Evolutionary conservation across 1,140 invertebrate species (phyloP).

Genomic region (Brachionus plicatilis): DNA sequence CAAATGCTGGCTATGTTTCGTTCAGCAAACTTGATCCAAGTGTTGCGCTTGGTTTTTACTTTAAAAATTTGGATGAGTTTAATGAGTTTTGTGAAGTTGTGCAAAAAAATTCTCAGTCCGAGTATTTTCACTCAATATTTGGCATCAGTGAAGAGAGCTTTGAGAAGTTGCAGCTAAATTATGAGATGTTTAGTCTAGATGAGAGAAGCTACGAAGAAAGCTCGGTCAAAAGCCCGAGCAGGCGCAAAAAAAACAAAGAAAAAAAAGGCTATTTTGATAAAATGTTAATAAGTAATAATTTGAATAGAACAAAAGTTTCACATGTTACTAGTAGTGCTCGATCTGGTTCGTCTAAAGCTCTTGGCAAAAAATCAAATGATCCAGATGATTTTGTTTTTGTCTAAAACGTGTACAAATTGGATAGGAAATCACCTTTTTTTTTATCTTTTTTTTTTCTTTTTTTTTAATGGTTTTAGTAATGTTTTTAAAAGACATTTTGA

Average conservation of each 20-base stretch:
- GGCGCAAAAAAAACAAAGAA: not conserved
- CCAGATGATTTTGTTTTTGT: not conserved
- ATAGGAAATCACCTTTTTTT: not conserved
- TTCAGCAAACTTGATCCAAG: conserved; percentile 85
- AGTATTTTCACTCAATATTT: conserved; percentile 1
- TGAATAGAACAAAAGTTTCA: not conserved
- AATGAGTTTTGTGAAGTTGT: conserved; percentile 49
- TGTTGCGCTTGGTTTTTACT: conserved; percentile 82
- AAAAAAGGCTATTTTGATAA: conserved; percentile 2
- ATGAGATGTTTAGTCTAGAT: conserved; percentile 13
- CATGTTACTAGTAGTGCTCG: not conserved
- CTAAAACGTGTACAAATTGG: not conserved
- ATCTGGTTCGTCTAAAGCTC: not conserved
- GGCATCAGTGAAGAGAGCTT: not conserved
- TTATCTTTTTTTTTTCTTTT: not conserved
- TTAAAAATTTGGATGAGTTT: conserved; percentile 69
- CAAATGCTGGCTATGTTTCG: conserved; percentile 75
- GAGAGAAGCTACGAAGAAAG: not conserved
- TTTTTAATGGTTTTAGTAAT: not conserved
- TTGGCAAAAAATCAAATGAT: not conserved
- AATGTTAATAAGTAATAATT: not conserved
- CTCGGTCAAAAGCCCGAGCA: not conserved
- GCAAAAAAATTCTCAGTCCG: not conserved
- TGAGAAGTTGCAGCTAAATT: not conserved
- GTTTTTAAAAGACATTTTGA: not conserved